These are phyloP conservation scores for Neoitamus cyanurus DNA, from an alignment of 2,888 invertebrate genomes.

Conservation along the genomic window DNA sequence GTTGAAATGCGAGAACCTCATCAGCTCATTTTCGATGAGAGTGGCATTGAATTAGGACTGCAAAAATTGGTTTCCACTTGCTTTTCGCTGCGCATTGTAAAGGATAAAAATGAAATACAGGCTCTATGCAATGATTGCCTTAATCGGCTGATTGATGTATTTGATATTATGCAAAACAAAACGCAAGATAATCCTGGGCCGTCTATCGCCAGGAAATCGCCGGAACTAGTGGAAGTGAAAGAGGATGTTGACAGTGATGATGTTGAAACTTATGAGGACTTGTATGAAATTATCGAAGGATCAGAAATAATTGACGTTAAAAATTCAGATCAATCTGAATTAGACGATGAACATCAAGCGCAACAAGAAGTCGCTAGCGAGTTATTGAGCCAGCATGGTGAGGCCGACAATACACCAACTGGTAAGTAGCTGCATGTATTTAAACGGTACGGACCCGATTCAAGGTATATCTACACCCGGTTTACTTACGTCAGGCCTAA, in stretches of 20 bases:
- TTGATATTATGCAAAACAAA: slow-evolving; percentile 56
- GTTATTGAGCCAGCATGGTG: not conserved
- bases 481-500: too few relatives aligned
- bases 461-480: too few relatives aligned
- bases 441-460: too few relatives aligned
- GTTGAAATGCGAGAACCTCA: slow-evolving; percentile 48
- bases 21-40: slow-evolving; percentile 61
- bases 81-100: slow-evolving; percentile 56
- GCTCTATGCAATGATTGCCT: slow-evolving; percentile 59
- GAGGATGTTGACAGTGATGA: not conserved
- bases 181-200: not conserved
- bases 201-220: not conserved
- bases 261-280: not conserved
- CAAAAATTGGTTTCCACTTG: slow-evolving; percentile 57
- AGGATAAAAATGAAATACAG: slow-evolving; percentile 52
- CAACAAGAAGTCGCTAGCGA: not conserved
- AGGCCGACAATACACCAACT: not conserved
- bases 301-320: not conserved
- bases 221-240: not conserved
- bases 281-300: not conserved
- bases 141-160: slow-evolving; percentile 59
- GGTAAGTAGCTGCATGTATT: not conserved
- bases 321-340: not conserved
- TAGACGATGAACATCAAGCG: not conserved
- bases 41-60: slow-evolving; percentile 60